Evolutionary conservation across 2,888 invertebrate genomes (phyloP).

Genomic region (Sesamia inferens): DNA sequence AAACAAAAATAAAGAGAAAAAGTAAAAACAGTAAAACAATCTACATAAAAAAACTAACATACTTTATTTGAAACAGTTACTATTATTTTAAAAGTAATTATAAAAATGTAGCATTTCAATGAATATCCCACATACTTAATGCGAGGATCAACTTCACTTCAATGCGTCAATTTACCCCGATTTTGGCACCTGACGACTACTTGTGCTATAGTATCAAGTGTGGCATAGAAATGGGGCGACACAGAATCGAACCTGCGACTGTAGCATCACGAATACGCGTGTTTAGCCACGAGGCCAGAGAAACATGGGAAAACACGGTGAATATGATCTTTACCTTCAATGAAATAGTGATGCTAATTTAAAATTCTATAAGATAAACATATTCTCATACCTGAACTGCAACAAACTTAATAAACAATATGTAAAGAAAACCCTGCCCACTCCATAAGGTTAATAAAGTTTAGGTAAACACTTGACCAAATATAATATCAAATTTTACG

Average conservation of each 20-base stretch:
- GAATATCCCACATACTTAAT: conserved; percentile 73
- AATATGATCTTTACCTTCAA: conserved; percentile 26
- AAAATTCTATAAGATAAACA: no score
- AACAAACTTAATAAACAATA: no score
- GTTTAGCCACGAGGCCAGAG: conserved; percentile 61
- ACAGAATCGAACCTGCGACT: conserved; percentile 77
- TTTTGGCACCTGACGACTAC: conserved; percentile 85
- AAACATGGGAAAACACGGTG: background rate
- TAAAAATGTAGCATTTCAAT: conserved; percentile 78
- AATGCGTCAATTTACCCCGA: conserved; percentile 79
- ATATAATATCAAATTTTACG: no score
- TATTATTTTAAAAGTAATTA: background rate
- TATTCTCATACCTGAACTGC: no score
- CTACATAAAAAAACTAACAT: background rate
- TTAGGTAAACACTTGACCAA: no score
- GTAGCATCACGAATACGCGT: background rate
- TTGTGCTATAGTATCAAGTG: conserved; percentile 84
- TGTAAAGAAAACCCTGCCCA: no score
- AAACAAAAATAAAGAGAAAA: background rate
- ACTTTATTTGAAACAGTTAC: background rate
- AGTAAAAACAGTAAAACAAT: no score
- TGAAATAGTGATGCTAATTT: background rate
- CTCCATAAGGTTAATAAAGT: no score
- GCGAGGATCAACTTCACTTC: conserved; percentile 81
- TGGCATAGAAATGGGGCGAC: conserved; percentile 87